phyloP scores from a whole-genome alignment of 2,797 vertebrate species.

The Neostethus bicornis region DNA sequence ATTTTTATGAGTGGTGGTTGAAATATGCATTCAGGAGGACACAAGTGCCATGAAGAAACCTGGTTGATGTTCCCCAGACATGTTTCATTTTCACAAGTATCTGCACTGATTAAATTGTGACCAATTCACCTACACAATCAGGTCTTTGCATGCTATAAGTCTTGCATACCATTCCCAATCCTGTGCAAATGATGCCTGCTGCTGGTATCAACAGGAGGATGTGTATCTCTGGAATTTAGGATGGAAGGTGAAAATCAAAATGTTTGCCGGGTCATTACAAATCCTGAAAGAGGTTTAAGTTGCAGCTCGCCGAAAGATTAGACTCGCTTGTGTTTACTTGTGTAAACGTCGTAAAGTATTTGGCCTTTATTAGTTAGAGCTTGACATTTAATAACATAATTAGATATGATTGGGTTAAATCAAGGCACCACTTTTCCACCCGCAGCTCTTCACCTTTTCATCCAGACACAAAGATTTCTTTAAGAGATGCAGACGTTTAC shows the following conservation, averaged over 20 bases:
- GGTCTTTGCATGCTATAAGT: constrained; percentile 61
- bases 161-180: constrained; percentile 72
- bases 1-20: constrained; percentile 61
- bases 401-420: constrained; percentile 66
- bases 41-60: constrained; percentile 43
- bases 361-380: constrained; percentile 64
- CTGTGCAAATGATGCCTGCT: constrained; percentile 73
- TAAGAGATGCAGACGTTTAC: constrained; percentile 42
- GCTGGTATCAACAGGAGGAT: constrained; percentile 75
- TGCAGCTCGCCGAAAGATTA: constrained; percentile 49
- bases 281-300: constrained; percentile 50
- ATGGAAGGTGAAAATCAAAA: constrained; percentile 70
- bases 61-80: constrained; percentile 66
- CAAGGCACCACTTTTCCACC: constrained; percentile 50
- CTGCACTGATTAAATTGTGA: constrained; percentile 71
- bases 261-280: constrained; percentile 76
- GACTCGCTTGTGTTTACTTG: constrained; percentile 67
- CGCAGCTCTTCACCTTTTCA: constrained; percentile 54
- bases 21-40: constrained; percentile 54
- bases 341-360: constrained; percentile 52
- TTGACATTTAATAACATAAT: constrained; percentile 66
- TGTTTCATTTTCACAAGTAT: constrained; percentile 67
- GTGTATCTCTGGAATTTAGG: constrained; percentile 54
- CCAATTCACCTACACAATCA: constrained; percentile 73
- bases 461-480: constrained; percentile 68